Conservation (phyloP, 1,140 invertebrate species). For the Campodea augens region DNA sequence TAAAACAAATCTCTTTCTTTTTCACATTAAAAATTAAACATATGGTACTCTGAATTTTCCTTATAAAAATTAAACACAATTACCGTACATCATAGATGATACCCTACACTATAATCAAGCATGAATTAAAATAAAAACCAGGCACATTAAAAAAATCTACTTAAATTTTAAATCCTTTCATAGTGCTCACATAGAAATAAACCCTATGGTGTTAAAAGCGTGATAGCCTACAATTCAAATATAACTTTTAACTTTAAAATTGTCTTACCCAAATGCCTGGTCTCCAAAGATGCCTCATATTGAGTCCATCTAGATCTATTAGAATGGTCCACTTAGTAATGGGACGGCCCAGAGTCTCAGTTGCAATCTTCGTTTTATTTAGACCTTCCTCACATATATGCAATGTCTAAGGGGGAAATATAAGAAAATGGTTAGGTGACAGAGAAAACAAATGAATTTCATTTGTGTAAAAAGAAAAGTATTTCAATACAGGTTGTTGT, state of each 20-base stretch:
- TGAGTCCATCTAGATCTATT: slow-evolving; percentile 82
- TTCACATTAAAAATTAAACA: no score
- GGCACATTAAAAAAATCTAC: not conserved
- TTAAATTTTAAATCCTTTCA: no score
- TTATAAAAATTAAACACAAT: no score
- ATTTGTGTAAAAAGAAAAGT: not conserved
- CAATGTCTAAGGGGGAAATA: slow-evolving; percentile 35
- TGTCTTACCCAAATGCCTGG: slow-evolving; percentile 54
- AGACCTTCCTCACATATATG: slow-evolving; percentile 74
- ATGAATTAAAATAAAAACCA: no score
- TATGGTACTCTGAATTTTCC: no score
- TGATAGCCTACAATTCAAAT: not conserved
- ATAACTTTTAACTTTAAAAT: not conserved
- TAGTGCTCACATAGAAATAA: not conserved
- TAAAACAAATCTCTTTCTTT: no score
- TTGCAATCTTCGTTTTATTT: slow-evolving; percentile 63
- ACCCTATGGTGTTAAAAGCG: not conserved
- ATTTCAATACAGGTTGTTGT: not conserved
- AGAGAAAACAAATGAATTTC: slow-evolving; percentile 1
- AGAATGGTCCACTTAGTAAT: slow-evolving; percentile 76
- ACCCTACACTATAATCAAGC: no score
- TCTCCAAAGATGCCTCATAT: slow-evolving; percentile 88
- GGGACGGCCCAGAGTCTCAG: slow-evolving; percentile 45
- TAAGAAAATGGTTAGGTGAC: no score
- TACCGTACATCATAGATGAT: no score